Evolutionary conservation across 1,140 invertebrate genomes (phyloP), one percentile per base, ranked within the genome.

Genomic region (Gerris buenoi): DNA sequence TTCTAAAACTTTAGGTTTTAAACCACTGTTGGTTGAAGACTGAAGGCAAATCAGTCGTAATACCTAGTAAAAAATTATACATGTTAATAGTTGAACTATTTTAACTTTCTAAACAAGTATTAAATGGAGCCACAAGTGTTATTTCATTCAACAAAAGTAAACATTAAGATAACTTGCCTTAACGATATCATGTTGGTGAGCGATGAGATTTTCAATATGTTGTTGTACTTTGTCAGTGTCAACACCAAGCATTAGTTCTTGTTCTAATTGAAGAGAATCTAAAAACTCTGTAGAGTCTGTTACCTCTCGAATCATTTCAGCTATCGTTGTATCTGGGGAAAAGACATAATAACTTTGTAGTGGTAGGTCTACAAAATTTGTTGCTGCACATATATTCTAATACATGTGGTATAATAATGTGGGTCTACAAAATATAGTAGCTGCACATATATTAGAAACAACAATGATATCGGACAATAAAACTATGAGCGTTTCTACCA

Each of bases 201-300:
- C 89, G 68, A 97, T 95, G 71, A 88, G 84, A 74, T 95, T 91
- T 79, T 97, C 95, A 72, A 98, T 95, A 73, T 88, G 93, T 0
- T 87, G 77, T 76, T 88, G 88, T 0, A 88, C 81, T 79, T 91
- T 93, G 72, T 98, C 95, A 1, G 91, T 89, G 69, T 95, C 92
- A 25, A 92, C 83, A 68, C 91, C 93, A 75, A 93, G 90, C 68
- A 97, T 81, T 71, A 97, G 88, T 75, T 97, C 93, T 78, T 98
- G 94, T 77, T 97, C 93, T 62, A 84, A 78, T 74, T 85, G 81
- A 15, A 89, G 76, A 61, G 81, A 81, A 70, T 87, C 84, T 23
- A 86, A 75, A 74, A 90, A 89, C 60, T 81, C 80, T 68, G 81
- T 83, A 5, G 80, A 80, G 71, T 86, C 83, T 3, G 85, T 88